Evolutionary conservation across 2,888 invertebrate genomes (phyloP).

Genomic region (Sarcophaga rosellei): DNA sequence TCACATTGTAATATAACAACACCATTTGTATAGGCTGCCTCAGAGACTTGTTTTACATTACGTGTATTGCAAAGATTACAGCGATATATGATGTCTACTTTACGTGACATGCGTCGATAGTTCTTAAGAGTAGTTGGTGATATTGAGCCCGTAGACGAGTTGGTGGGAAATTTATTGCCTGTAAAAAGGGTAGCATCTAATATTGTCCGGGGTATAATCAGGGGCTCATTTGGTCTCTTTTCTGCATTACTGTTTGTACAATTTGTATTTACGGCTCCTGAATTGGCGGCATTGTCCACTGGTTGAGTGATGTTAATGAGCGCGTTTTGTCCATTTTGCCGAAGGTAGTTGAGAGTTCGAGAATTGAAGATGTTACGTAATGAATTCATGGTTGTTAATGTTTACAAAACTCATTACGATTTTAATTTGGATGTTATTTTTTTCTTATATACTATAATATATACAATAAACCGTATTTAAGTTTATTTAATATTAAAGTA

Average conservation of each 20-base stretch:
- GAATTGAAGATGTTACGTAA: conserved; percentile 77
- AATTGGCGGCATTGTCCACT: conserved; percentile 59
- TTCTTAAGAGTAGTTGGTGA: conserved; percentile 76
- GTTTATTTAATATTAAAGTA: background rate
- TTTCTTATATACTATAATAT: conserved; percentile 21
- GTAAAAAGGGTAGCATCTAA: conserved; percentile 75
- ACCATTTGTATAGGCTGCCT: conserved; percentile 77
- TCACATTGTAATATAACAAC: conserved; percentile 79
- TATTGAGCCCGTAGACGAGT: conserved; percentile 70
- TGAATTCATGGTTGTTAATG: conserved; percentile 72
- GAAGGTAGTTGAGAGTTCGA: conserved; percentile 75
- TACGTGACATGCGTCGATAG: conserved; percentile 76
- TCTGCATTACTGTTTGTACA: conserved; percentile 64
- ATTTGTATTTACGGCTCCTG: conserved; percentile 31
- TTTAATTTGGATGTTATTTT: background rate
- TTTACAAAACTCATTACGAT: conserved; percentile 70
- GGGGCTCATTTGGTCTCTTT: conserved; percentile 70
- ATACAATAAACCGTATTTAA: background rate
- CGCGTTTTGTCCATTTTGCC: conserved; percentile 78
- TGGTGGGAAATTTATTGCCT: conserved; percentile 72
- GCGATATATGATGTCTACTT: conserved; percentile 77
- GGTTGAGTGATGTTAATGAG: conserved; percentile 76
- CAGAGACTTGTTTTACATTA: conserved; percentile 77
- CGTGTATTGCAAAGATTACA: conserved; percentile 79
- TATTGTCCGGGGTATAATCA: conserved; percentile 75